Evolutionary conservation across 2,888 invertebrate genomes (phyloP), one percentile per base, ranked within the genome.

Genomic region (Nysson spinosus): DNA sequence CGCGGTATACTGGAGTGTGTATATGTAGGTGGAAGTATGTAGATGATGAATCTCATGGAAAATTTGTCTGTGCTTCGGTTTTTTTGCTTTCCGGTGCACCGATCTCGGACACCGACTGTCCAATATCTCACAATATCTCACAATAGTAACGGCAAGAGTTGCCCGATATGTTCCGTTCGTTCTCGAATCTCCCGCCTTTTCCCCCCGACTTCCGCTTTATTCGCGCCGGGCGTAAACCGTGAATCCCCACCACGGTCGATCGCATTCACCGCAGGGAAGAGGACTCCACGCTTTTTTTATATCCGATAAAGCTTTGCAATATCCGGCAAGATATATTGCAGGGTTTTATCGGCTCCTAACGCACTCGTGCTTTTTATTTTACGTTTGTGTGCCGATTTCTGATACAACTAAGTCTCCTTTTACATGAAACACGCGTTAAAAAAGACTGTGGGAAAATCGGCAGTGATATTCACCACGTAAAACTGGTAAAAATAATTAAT

Each of bases 291-390:
- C 6, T 5, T 14, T 14, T 20, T 43, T 12, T 35, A 44, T 61
- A 56, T 42, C 12, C 54, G 66, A 69, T 62, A 66, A 56, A 66
- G 49, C 26, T 42, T 11, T 11, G 37, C 55, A 20, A 46, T 62
- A 57, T 42, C 55, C 49, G 47, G 50, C 17, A 49, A 39, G 46
- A 57, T 51, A 63, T 55, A 55, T 43, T 26, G 49, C 14, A n/a
- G 14, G 26, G 32, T 24, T 52, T 66, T 54, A 66, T 52, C 44
- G 24, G 40, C 14, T 4, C 14, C 24, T 22, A 24, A 40, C 12
- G 26, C 26, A 7, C 9, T 17, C 34, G 5, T 7, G 4, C 39
- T 17, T 19, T 6, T n/a, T n/a, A n/a, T n/a, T n/a, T n/a, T n/a
- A n/a, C n/a, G n/a, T n/a, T n/a, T n/a, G n/a, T n/a, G n/a, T n/a